Conservation (phyloP, 2,113 vertebrate genomes). For the Hippocampus mohnikei region DNA sequence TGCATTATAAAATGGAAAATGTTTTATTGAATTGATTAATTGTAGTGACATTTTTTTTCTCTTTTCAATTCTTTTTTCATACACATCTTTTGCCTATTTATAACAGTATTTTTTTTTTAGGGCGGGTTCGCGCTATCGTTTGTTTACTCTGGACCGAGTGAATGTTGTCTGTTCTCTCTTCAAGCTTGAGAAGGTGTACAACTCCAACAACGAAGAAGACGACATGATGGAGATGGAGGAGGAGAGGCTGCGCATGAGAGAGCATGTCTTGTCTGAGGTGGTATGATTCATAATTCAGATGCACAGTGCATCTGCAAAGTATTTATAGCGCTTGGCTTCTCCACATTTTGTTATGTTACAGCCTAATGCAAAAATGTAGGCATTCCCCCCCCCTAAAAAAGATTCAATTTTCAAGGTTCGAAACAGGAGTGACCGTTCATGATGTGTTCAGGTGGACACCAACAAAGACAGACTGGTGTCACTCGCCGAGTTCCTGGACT, state of each 20-base stretch:
- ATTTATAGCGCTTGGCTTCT: not conserved
- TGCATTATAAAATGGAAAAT: no score
- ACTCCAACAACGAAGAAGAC: conserved; percentile 85
- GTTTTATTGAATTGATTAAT: no score
- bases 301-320: not conserved
- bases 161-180: conserved; percentile 12
- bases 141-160: not conserved
- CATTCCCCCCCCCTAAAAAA: not conserved
- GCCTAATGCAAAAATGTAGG: no score
- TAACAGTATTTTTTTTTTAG: not conserved
- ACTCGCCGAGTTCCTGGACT: conserved; percentile 81
- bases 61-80: not conserved
- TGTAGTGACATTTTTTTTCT: not conserved
- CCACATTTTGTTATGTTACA: not conserved
- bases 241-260: conserved; percentile 89
- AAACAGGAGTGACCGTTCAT: not conserved
- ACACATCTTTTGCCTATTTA: no score
- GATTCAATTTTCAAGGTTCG: not conserved
- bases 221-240: conserved; percentile 96
- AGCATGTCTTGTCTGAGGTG: conserved; percentile 93
- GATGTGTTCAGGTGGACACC: conserved; percentile 77
- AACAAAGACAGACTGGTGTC: conserved; percentile 88
- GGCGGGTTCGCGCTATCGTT: no score
- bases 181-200: conserved; percentile 90
- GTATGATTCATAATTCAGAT: not conserved